Conservation (phyloP, 2,797 vertebrate species). For the Tenualosa thibaudeaui region DNA sequence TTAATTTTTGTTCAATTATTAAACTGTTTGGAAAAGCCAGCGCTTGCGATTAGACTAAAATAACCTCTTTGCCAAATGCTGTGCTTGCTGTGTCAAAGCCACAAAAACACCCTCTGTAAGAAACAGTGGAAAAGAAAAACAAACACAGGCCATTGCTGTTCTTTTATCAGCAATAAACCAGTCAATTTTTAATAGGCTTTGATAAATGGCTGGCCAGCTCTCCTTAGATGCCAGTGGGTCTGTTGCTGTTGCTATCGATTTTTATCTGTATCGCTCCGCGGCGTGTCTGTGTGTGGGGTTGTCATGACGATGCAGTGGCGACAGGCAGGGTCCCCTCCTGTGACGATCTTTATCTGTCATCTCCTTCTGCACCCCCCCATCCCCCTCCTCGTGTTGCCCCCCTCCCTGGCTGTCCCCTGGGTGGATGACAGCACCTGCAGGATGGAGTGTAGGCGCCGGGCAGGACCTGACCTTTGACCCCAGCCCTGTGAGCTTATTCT, state of each 20-base stretch:
- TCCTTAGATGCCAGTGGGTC: not conserved
- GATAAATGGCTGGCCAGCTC: constrained; percentile 15
- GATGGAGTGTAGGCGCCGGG: constrained; percentile 62
- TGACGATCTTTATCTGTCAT: constrained; percentile 20
- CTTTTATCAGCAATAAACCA: constrained; percentile 22
- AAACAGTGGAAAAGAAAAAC: not conserved
- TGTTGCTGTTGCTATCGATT: not conserved
- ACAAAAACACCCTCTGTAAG: constrained; percentile 9
- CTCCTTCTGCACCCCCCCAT: not conserved
- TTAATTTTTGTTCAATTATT: constrained; percentile 10
- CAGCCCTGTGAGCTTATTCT: constrained; percentile 65
- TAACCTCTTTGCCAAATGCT: constrained; percentile 10
- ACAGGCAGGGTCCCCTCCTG: constrained; percentile 1
- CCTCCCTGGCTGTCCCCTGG: constrained; percentile 34
- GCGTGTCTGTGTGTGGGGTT: constrained; percentile 28
- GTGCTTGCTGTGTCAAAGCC: constrained; percentile 1
- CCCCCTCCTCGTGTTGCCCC: not conserved
- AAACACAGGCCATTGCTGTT: not conserved
- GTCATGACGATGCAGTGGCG: constrained; percentile 12
- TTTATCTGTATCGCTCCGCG: constrained; percentile 18
- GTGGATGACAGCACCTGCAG: constrained; percentile 67
- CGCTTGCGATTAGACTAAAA: not conserved
- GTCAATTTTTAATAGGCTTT: constrained; percentile 26
- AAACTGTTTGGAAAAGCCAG: constrained; percentile 9
- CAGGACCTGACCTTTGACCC: constrained; percentile 61